A percentile compares a stretch with the other conserved stretches of the same genome.
Evolutionary conservation across 2,113 vertebrate genomes (phyloP).

Genomic region (Oenanthe melanoleuca): DNA sequence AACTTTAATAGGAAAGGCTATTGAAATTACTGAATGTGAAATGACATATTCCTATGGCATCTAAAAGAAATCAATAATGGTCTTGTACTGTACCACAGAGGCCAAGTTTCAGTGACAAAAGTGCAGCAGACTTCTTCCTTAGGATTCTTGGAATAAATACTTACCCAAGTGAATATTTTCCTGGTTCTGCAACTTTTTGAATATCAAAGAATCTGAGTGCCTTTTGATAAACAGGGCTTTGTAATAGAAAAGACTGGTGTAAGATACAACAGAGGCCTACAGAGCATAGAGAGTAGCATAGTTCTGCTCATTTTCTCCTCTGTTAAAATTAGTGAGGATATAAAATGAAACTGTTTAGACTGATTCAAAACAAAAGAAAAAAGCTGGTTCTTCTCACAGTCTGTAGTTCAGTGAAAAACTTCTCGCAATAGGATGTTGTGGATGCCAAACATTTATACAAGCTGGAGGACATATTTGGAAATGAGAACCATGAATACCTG

Average conservation of each 20-base stretch:
- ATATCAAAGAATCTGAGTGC: neutral
- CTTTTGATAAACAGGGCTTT: neutral
- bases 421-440: neutral
- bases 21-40: neutral
- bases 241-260: neutral
- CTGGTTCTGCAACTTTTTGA: neutral
- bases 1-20: neutral
- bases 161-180: neutral
- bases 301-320: neutral
- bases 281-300: neutral
- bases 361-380: neutral
- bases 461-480: neutral
- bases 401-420: neutral
- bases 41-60: neutral
- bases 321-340: neutral
- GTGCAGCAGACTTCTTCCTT: neutral
- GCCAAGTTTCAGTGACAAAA: neutral
- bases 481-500: neutral
- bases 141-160: neutral
- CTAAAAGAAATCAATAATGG: neutral
- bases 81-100: neutral
- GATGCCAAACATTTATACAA: neutral
- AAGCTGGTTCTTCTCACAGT: neutral
- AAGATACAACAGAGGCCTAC: neutral
- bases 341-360: neutral